These are phyloP conservation scores for Elachura formosa DNA, from an alignment of 2,113 vertebrate species.

Conservation along the genomic window DNA sequence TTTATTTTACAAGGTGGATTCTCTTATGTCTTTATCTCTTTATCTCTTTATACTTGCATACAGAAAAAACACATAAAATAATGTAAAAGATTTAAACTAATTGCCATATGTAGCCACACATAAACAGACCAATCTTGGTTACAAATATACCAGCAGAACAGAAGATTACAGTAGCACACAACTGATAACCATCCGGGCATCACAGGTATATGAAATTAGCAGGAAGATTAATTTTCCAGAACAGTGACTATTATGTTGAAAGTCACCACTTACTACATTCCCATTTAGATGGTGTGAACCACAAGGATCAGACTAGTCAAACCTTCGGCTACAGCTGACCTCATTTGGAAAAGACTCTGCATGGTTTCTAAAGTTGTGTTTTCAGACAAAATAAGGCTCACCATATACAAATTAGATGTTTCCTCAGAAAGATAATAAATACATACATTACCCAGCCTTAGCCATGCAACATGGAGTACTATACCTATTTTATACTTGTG, in stretches of 20 bases:
- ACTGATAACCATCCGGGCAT: neutral
- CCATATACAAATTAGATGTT: neutral
- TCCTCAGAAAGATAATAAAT: neutral
- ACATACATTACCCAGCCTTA: neutral
- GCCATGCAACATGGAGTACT: neutral
- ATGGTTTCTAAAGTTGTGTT: neutral
- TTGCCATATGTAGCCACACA: neutral
- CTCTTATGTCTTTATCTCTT: no score
- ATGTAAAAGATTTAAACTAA: neutral
- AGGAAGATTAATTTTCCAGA: neutral
- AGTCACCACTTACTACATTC: no score
- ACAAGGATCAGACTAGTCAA: neutral
- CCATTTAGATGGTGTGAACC: neutral
- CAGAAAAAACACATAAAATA: neutral
- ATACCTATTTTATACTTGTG: neutral
- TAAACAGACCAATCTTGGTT: neutral
- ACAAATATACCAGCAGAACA: neutral
- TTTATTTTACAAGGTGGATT: neutral
- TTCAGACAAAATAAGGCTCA: neutral
- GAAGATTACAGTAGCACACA: neutral
- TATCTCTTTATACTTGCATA: neutral
- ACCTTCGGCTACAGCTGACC: neutral
- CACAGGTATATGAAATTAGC: neutral
- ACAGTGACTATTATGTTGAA: neutral
- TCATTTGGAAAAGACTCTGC: neutral